phyloP scores from a whole-genome alignment of 2,888 invertebrate genomes.

The Aleiodes leptofemur region DNA sequence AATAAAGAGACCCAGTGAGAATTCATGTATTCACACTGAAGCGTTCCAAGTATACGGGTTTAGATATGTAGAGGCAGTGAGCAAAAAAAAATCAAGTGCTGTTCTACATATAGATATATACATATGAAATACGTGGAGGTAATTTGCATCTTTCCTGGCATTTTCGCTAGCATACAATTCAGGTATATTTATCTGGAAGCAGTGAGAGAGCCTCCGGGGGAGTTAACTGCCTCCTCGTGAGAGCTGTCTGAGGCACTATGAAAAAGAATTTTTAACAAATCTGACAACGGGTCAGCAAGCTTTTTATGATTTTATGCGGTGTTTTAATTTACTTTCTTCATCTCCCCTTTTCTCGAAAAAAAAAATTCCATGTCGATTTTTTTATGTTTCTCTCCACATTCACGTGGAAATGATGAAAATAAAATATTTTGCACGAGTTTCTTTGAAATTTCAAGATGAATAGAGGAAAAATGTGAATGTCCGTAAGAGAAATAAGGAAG shows the following conservation, averaged over 20 bases:
- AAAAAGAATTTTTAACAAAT: background rate
- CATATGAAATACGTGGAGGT: constrained; percentile 5
- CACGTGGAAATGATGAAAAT: background rate
- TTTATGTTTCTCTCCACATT: background rate
- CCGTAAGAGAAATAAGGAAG: background rate
- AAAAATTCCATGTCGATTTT: background rate
- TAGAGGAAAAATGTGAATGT: background rate
- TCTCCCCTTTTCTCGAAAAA: background rate
- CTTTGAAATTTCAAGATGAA: background rate
- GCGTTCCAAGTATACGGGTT: no score
- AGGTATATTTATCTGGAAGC: constrained; percentile 30
- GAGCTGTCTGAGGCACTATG: background rate
- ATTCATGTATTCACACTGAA: no score
- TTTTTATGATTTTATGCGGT: constrained; percentile 11
- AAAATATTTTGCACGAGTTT: background rate
- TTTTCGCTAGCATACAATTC: constrained; percentile 32
- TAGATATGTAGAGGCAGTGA: background rate
- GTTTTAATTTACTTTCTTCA: background rate
- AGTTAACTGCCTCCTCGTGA: constrained; percentile 30
- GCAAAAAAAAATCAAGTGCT: constrained; percentile 9
- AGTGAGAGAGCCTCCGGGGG: constrained; percentile 1
- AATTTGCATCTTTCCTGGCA: constrained; percentile 37
- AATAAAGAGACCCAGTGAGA: no score
- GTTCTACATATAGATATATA: constrained; percentile 14
- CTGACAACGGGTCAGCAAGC: constrained; percentile 27